Conservation (phyloP, 2,797 vertebrate species). For the Gouania willdenowi region DNA sequence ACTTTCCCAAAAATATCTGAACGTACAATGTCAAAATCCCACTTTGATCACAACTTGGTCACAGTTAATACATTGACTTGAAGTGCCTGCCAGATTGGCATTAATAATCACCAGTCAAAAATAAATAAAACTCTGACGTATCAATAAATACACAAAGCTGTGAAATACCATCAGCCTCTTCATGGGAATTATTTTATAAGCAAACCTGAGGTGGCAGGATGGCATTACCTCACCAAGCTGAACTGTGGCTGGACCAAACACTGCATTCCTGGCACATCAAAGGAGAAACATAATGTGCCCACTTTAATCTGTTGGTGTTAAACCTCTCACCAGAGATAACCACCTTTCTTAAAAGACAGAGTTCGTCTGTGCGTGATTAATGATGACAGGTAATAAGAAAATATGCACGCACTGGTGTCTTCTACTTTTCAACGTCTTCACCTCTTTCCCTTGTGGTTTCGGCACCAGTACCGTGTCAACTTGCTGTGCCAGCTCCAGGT, state of each 20-base stretch:
- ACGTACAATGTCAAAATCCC: no score
- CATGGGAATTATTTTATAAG: conserved; percentile 10
- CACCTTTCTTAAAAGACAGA: conserved; percentile 10
- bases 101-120: no score
- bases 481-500: conserved; percentile 65
- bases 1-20: no score
- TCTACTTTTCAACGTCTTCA: conserved; percentile 54
- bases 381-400: conserved; percentile 32
- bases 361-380: conserved; percentile 26
- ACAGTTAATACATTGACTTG: no score
- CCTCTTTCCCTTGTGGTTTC: conserved; percentile 67
- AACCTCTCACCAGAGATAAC: conserved; percentile 16
- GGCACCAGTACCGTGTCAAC: conserved; percentile 69
- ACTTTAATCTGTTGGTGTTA: conserved; percentile 5
- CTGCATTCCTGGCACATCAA: conserved; percentile 23
- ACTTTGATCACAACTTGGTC: no score
- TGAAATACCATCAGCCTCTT: neutral
- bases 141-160: neutral
- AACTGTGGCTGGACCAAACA: conserved; percentile 22
- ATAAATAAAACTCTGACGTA: no score
- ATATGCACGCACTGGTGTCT: conserved; percentile 37
- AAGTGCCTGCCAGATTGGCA: no score
- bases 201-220: conserved; percentile 11
- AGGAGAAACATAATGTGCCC: conserved; percentile 5
- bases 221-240: conserved; percentile 12